phyloP scores from a whole-genome alignment of 2,797 vertebrate species.

The Micromesistius poutassou region DNA sequence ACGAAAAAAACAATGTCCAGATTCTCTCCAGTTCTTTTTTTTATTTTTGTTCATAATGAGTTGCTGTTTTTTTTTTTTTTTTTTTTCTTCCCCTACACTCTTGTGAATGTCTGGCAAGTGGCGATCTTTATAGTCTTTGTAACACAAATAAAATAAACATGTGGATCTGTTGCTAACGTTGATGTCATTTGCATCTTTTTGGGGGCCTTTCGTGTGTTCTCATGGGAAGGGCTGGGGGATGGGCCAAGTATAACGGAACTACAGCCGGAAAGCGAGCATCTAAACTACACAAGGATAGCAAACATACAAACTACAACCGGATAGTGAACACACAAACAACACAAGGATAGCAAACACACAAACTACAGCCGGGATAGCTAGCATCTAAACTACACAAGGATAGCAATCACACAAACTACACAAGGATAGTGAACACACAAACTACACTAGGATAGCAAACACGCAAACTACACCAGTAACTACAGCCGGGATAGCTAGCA shows the following conservation, averaged over 20 bases:
- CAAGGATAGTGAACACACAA: too few species aligned
- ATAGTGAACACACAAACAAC: too few species aligned
- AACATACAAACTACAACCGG: too few species aligned
- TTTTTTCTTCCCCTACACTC: conserved; percentile 57
- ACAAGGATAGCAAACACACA: too few species aligned
- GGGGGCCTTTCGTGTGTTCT: conserved; percentile 69
- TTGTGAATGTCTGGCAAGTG: conserved; percentile 95
- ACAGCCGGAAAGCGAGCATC: neutral
- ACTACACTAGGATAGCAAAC: too few species aligned
- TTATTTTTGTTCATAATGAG: conserved; percentile 44
- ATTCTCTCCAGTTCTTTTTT: conserved; percentile 84
- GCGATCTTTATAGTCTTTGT: conserved; percentile 83
- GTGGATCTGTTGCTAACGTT: conserved; percentile 89
- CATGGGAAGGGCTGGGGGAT: neutral
- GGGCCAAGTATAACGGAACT: neutral
- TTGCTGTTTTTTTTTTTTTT: conserved; percentile 58
- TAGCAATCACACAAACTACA: too few species aligned
- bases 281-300: too few species aligned
- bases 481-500: too few species aligned
- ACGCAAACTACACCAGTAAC: too few species aligned
- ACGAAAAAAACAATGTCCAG: conserved; percentile 83
- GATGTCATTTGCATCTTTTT: conserved; percentile 92
- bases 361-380: too few species aligned
- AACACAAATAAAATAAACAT: conserved; percentile 73
- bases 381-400: too few species aligned